A percentile compares a stretch with the other conserved stretches of the same genome.
Conservation (phyloP, 2,888 invertebrate species). For the Luperina nickerlii region DNA sequence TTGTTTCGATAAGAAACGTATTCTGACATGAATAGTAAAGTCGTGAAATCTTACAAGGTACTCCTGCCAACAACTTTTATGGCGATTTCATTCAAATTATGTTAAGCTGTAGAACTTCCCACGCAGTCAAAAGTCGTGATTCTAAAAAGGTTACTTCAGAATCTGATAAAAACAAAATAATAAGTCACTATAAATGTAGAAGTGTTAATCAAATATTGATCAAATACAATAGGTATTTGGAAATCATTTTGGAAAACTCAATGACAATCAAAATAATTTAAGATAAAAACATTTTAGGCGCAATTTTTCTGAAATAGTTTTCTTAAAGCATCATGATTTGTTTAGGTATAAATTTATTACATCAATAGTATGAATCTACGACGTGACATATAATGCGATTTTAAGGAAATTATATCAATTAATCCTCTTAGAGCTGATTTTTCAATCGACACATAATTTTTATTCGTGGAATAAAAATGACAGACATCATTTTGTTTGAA, state of each 20-base stretch:
- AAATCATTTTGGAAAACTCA: not conserved
- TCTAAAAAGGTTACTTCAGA: conserved; percentile 56
- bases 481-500: too few species aligned
- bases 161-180: conserved; percentile 23
- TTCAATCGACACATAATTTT: too few species aligned
- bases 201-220: not conserved
- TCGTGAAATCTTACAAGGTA: conserved; percentile 50
- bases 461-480: too few species aligned
- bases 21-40: conserved; percentile 46
- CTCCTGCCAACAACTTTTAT: conserved; percentile 52
- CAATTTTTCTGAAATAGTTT: not conserved
- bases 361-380: not conserved
- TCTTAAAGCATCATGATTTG: not conserved
- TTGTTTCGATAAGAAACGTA: conserved; percentile 40
- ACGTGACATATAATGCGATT: not conserved
- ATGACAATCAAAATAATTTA: not conserved
- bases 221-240: not conserved
- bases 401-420: conserved; percentile 10
- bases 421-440: not conserved
- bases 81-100: conserved; percentile 59
- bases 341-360: not conserved
- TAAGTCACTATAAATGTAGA: not conserved
- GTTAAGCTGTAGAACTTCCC: conserved; percentile 52
- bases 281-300: not conserved
- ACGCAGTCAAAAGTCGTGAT: conserved; percentile 59